Evolutionary conservation across 1,140 invertebrate genomes (phyloP).

Genomic region (Helicoverpa zea): DNA sequence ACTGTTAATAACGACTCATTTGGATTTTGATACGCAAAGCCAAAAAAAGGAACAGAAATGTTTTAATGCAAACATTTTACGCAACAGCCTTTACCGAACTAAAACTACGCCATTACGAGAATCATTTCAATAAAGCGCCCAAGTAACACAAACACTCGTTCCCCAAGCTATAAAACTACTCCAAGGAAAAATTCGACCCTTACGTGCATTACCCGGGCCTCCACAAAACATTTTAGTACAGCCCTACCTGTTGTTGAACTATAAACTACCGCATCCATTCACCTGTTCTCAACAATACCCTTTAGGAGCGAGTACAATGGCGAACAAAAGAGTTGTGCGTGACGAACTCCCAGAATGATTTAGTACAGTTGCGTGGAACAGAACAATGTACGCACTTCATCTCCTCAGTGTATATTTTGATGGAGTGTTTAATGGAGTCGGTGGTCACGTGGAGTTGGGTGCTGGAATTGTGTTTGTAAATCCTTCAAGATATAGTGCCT

Average conservation of each 20-base stretch:
- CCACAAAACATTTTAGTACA: conserved; percentile 38
- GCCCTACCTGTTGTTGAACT: conserved; percentile 26
- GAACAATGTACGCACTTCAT: conserved; percentile 55
- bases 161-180: conserved; percentile 25
- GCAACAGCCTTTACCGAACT: background rate
- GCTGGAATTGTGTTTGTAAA: background rate
- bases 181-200: conserved; percentile 26
- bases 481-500: background rate
- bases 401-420: conserved; percentile 33
- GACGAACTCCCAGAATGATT: conserved; percentile 55
- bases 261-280: conserved; percentile 46
- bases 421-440: conserved; percentile 26
- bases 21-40: background rate
- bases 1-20: background rate
- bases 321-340: conserved; percentile 61
- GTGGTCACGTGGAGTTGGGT: conserved; percentile 25
- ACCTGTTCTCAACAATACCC: conserved; percentile 47
- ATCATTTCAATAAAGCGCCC: conserved; percentile 34
- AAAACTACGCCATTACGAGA: conserved; percentile 22
- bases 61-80: background rate
- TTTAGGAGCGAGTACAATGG: conserved; percentile 52
- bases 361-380: conserved; percentile 54
- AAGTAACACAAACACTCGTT: conserved; percentile 29
- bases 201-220: conserved; percentile 17
- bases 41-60: background rate